Base-by-base conservation (phyloP, 1,140 invertebrate species). In the Drosophila kurseongensis region DNA sequence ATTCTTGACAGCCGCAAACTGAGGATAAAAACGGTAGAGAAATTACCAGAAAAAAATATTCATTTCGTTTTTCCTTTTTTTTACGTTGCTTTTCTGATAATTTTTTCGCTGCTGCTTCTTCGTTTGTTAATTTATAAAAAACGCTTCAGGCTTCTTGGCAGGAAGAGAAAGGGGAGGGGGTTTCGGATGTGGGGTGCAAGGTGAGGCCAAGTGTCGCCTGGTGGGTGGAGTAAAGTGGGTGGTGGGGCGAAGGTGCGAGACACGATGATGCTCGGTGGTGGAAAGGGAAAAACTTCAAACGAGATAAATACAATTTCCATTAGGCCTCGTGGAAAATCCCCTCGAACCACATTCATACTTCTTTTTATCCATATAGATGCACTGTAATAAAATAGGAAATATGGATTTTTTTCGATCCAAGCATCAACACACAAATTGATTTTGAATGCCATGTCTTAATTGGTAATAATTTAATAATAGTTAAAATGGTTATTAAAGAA, bases 241-340 rank as follows among this genome's bases (percentile, higher is more conserved):
- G 29, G 35, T 14, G 42, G 36, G 56, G 56, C 7, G 69, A 55
- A 42, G 75, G 52, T 57, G 56, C 45, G 67, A 71, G 50, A 56
- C 63, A 41, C 63, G 47, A 12, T 44, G 58, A 12, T 44, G 58
- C 13, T 74, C 55, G 76, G 75, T 72, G 76, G 71, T 77, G 74
- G 66, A 41, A 86, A 51, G 63, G 78, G 78, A 47, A 75, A 71
- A 83, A 88, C 83, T 88, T 88, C 83, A 89, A 88, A 89, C 84
- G 80, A 89, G 84, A 89, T 89, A 89, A 89, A 89, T 89, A 89
- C 84, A 89, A 89, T 89, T 89, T 89, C 84, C 84, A 89, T 89
- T 89, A 89, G 84, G 83, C 83, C 56, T 81, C 65, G 62, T 58
- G 69, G 78, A 86, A 85, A 86, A 78, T 82, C 75, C 82, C 81